phyloP scores from a whole-genome alignment of 2,113 vertebrate genomes.

The Cinclus mexicanus region DNA sequence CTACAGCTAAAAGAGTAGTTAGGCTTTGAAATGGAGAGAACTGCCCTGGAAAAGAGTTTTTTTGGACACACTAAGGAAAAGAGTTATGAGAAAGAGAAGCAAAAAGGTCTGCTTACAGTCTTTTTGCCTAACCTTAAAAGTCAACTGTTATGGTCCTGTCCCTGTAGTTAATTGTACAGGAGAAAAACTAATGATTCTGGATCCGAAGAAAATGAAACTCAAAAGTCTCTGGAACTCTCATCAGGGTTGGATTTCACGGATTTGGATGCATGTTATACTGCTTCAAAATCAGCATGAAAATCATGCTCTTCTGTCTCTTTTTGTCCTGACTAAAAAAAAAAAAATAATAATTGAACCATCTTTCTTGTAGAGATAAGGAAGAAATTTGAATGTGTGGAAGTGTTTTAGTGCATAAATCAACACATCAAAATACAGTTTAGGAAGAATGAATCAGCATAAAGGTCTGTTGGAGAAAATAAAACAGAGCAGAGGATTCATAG shows the following conservation, averaged over 20 bases:
- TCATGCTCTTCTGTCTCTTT: background rate
- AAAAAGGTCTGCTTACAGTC: background rate
- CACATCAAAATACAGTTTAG: background rate
- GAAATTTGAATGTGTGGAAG: background rate
- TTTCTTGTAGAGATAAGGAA: background rate
- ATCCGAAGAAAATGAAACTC: background rate
- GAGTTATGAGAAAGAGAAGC: background rate
- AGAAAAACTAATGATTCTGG: background rate
- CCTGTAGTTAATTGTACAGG: background rate
- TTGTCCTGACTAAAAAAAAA: background rate
- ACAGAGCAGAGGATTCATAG: background rate
- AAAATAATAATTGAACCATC: background rate
- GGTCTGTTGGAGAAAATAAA: background rate
- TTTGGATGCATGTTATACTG: background rate
- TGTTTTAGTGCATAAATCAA: background rate
- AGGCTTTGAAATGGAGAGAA: background rate
- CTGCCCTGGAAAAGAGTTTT: background rate
- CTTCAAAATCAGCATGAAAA: background rate
- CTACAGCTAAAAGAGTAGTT: background rate
- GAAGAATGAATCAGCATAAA: background rate
- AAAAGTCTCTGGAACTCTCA: background rate
- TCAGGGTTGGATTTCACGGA: background rate
- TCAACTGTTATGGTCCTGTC: background rate
- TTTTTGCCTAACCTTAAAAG: background rate
- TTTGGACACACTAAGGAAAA: background rate